A percentile compares a stretch with the other conserved stretches of the same genome.
These are phyloP conservation scores for Oreochromis spilurus DNA, from an alignment of 2,113 vertebrate genomes.

Conservation along the genomic window DNA sequence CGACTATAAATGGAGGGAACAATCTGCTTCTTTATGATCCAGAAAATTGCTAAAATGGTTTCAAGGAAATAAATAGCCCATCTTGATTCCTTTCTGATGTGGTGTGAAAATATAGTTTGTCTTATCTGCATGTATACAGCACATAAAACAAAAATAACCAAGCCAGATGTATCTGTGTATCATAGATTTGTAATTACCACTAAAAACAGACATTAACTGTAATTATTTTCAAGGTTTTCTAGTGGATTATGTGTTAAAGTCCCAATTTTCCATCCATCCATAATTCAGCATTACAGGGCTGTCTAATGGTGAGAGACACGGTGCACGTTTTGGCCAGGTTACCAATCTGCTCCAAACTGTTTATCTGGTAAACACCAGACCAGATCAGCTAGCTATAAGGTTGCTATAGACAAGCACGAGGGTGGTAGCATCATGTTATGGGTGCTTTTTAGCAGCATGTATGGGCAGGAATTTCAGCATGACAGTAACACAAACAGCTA, in stretches of 20 bases:
- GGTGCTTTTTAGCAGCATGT: background rate
- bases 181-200: background rate
- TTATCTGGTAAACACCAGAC: background rate
- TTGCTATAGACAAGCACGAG: background rate
- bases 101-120: background rate
- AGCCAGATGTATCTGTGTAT: background rate
- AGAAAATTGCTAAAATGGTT: conserved; percentile 48
- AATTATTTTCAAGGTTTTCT: background rate
- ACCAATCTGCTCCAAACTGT: background rate
- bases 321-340: background rate
- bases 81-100: background rate
- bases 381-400: background rate
- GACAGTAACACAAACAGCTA: background rate
- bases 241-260: background rate
- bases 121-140: background rate
- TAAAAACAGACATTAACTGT: background rate
- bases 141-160: background rate
- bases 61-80: conserved; percentile 7
- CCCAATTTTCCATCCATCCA: background rate
- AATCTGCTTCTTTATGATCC: conserved; percentile 44
- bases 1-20: conserved; percentile 16
- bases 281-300: background rate
- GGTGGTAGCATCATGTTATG: background rate
- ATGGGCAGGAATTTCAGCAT: background rate
- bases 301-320: background rate